phyloP scores from a whole-genome alignment of 2,888 invertebrate genomes.

The Mycalesis mineus region DNA sequence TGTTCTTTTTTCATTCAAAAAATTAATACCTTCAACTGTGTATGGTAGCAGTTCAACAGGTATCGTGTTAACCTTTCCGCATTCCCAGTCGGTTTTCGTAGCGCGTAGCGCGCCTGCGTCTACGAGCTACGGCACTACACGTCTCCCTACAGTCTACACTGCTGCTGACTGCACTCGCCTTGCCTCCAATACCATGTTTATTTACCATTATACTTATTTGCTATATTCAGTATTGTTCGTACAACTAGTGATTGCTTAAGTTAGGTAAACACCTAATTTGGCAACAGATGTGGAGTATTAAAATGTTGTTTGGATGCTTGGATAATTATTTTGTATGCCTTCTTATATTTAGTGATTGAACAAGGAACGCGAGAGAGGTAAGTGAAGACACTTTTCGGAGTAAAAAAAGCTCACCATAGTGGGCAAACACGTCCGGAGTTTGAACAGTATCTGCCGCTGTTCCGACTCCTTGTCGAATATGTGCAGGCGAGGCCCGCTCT shows the following conservation, averaged over 20 bases:
- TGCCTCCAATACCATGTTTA: constrained; percentile 23
- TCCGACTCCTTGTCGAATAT: constrained; percentile 85
- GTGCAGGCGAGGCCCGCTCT: constrained; percentile 82
- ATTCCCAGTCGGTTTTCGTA: constrained; percentile 46
- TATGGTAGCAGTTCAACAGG: constrained; percentile 36
- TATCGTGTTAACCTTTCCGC: constrained; percentile 35
- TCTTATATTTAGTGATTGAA: background rate
- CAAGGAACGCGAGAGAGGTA: background rate
- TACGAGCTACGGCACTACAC: constrained; percentile 54
- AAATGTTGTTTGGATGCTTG: background rate
- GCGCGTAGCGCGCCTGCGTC: constrained; percentile 69
- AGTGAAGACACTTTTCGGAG: constrained; percentile 22
- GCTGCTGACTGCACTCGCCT: constrained; percentile 18
- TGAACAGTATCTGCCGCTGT: constrained; percentile 83
- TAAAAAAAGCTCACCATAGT: constrained; percentile 75
- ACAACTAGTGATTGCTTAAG: background rate
- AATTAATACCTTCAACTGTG: too few relatives aligned
- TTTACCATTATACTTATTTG: constrained; percentile 5
- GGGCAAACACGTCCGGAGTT: constrained; percentile 83
- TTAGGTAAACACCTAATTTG: background rate
- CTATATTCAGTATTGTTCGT: background rate
- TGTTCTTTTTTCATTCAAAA: too few relatives aligned
- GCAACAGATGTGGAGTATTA: background rate
- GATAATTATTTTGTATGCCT: background rate
- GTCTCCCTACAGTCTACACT: constrained; percentile 26